Evolutionary conservation across 2,113 vertebrate species (phyloP), one percentile per base, ranked within the genome.

Genomic region (Tychaedon coryphoeus): DNA sequence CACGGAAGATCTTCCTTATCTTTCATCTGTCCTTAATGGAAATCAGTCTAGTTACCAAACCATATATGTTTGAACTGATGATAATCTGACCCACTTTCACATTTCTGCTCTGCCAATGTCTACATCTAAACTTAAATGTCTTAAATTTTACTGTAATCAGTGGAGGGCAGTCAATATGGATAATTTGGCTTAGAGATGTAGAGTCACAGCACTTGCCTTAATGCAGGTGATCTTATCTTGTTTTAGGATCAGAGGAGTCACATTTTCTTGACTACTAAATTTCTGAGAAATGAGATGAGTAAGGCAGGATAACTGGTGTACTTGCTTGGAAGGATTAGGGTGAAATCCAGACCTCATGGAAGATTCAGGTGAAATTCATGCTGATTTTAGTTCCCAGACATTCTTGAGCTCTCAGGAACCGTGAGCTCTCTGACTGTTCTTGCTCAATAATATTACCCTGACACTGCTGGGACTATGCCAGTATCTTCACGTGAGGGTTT

Each of bases 401-500:
- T 24, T 26, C 14, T 42, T 28, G 8, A 51, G 14, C 33, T 92
- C 54, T 74, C 19, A 38, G 56, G 15, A 69, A 48, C 36, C 1
- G 5, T 1, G 18, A 18, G 0, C 13, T 42, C 61, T 64, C 34
- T 42, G 31, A 5, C 6, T 58, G 16, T 6, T 90, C 14, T 60
- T 1, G 0, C 36, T 70, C 22, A 58, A 1, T 14, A 34, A 7
- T 26, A 0, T 5, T 51, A 22, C 17, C 7, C 8, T 56, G 53
- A 40, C 22, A 10, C 4, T 45, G 4, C 10, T 56, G 42, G 28
- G 60, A 56, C 31, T 34, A 12, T 28, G 58, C 13, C 36, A 73
- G 9, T 6, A 12, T 11, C 10, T 42, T 33, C 25, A 22, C 14
- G 5, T 9, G 22, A 77, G 19, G 19, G 57, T 71, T 42, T 92